Base-by-base conservation (phyloP, 2,888 invertebrate species). In the Lomographa bimaculata region DNA sequence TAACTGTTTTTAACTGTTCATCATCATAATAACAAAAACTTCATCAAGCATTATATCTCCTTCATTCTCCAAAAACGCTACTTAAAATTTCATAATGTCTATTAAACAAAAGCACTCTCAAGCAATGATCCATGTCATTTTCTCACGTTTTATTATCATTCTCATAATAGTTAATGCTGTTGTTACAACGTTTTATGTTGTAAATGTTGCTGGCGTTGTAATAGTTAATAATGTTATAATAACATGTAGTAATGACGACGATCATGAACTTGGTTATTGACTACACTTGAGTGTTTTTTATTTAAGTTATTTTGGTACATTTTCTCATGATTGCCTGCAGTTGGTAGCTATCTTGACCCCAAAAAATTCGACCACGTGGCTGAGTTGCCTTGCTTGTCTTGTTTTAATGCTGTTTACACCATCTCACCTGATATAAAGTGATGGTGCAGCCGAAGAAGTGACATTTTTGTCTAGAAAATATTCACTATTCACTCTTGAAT, bases 111-210 rank as follows among this genome's bases (percentile, higher is more conserved):
- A 19, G 26, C 26, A 8, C 64, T 71, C 70, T 50, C 63, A 71
- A 28, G 71, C 68, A 69, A 71, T 76, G 69, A 66, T 57, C 60
- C 69, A 45, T 55, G 43, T 46, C 52, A 14, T 38, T 46, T 69
- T 71, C 71, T 64, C 71, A 73, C 70, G 63, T 42, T 46, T 56
- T 29, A 36, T 37, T 27, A 42, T 29, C 27, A 37, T 26, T 32
- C 32, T 38, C 36, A 32, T 35, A 38, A 39, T 39, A 42, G 35
- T 25, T 25, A 44, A 40, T 23, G 16, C 33, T 27, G 42, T 35
- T 34, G 32, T 43, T 38, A 30, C 32, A 38, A 32, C 17, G 33
- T 34, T 46, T 39, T 35, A 40, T 44, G 30, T 47, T 42, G 29
- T 47, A 45, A 50, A 47, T 29, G 28, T 10, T 21, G 10, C 39